Evolutionary conservation across 2,888 invertebrate species (phyloP).

Genomic region (Empis livida): DNA sequence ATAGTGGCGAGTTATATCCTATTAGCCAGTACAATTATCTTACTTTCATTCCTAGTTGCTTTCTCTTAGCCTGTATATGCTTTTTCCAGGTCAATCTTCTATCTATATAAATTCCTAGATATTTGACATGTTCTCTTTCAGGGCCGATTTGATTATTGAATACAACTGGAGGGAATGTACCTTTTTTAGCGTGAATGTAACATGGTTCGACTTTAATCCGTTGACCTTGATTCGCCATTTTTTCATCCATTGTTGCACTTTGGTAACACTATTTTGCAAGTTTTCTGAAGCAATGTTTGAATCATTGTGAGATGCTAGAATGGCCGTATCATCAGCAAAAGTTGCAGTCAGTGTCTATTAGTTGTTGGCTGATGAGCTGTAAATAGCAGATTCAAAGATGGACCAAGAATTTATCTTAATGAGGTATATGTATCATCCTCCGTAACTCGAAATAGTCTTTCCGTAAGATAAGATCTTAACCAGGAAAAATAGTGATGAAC

Average conservation of each 20-base stretch:
- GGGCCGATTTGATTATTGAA: not conserved
- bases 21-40: not conserved
- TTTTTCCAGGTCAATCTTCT: conserved; percentile 3
- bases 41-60: conserved; percentile 11
- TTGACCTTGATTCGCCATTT: conserved; percentile 4
- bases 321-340: not conserved
- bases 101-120: conserved; percentile 3
- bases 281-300: not conserved
- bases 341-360: not conserved
- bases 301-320: not conserved
- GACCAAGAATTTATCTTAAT: not conserved
- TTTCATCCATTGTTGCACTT: not conserved
- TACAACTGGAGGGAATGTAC: not conserved
- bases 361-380: not conserved
- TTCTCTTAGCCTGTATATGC: conserved; percentile 4
- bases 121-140: not conserved
- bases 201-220: conserved; percentile 1
- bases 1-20: not conserved
- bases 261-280: not conserved
- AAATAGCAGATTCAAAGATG: not conserved
- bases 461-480: too few species aligned
- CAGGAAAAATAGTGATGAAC: too few species aligned
- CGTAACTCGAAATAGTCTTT: too few species aligned
- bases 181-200: conserved; percentile 1
- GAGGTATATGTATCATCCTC: too few species aligned